phyloP scores from a whole-genome alignment of 2,888 invertebrate genomes.

The Branchellion lobata region DNA sequence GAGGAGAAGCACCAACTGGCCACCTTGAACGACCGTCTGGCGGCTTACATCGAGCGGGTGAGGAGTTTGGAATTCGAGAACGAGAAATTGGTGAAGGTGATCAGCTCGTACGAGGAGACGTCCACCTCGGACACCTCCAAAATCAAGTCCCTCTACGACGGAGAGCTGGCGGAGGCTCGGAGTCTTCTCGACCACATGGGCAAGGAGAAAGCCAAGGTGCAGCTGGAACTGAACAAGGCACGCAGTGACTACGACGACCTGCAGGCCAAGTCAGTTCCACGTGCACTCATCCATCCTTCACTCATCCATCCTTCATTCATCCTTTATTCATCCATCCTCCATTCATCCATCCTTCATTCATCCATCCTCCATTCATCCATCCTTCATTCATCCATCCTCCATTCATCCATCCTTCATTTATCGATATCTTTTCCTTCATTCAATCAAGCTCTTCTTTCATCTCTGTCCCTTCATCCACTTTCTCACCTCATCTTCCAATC shows the following conservation, averaged over 20 bases:
- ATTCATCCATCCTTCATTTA: too few relatives aligned
- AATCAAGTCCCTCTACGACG: constrained; percentile 87
- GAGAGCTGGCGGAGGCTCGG: constrained; percentile 85
- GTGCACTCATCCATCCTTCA: neutral
- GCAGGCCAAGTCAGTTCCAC: constrained; percentile 58
- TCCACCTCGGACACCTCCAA: constrained; percentile 83
- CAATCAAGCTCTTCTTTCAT: too few relatives aligned
- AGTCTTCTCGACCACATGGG: constrained; percentile 87
- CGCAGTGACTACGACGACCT: constrained; percentile 59
- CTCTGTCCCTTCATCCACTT: too few relatives aligned
- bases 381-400: too few relatives aligned
- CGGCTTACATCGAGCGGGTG: constrained; percentile 91
- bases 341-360: too few relatives aligned
- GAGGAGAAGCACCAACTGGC: constrained; percentile 92
- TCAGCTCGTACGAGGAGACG: constrained; percentile 71
- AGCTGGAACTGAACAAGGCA: constrained; percentile 74
- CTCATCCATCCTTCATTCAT: too few relatives aligned
- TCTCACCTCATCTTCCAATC: too few relatives aligned
- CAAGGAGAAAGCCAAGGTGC: constrained; percentile 85
- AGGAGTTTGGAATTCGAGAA: constrained; percentile 90
- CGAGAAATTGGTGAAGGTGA: constrained; percentile 56
- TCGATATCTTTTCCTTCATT: constrained; percentile 6
- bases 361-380: too few relatives aligned
- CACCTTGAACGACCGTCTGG: constrained; percentile 91
- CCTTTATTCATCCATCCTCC: too few relatives aligned